phyloP scores from a whole-genome alignment of 1,140 invertebrate genomes.

The Helicoverpa armigera region DNA sequence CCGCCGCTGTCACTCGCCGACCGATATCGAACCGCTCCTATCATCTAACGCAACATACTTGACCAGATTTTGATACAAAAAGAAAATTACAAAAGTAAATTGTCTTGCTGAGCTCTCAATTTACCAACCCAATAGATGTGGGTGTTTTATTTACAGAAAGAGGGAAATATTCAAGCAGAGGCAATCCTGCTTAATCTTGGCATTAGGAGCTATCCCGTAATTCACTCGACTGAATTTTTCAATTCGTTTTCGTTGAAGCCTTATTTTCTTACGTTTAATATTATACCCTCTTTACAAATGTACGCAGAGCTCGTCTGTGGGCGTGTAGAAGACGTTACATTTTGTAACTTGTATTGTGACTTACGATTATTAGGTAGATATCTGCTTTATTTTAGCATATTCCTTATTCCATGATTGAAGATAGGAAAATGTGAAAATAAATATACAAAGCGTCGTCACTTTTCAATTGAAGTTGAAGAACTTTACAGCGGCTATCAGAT shows the following conservation, averaged over 20 bases:
- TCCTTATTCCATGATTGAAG: neutral
- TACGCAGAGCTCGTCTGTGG: neutral
- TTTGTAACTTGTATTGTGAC: conserved; percentile 13
- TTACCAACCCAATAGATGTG: conserved; percentile 45
- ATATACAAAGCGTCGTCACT: conserved; percentile 20
- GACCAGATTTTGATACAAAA: conserved; percentile 60
- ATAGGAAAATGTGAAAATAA: conserved; percentile 10
- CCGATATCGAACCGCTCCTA: conserved; percentile 79
- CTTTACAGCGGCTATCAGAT: conserved; percentile 18
- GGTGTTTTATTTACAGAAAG: conserved; percentile 47
- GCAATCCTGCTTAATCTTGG: conserved; percentile 45
- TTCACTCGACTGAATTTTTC: conserved; percentile 47
- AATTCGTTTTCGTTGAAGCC: conserved; percentile 39
- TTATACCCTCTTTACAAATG: neutral
- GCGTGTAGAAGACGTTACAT: neutral
- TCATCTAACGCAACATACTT: conserved; percentile 67
- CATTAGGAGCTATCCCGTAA: conserved; percentile 41
- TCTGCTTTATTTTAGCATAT: neutral
- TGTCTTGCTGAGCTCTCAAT: conserved; percentile 49
- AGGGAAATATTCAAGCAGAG: conserved; percentile 45
- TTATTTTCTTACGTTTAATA: conserved; percentile 46
- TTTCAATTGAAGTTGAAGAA: conserved; percentile 36
- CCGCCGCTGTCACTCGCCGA: conserved; percentile 76
- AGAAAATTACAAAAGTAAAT: conserved; percentile 55
- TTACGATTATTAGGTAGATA: neutral